These are phyloP conservation scores for Drosophila navojoa DNA, from an alignment of 1,140 invertebrate species.

Conservation along the genomic window DNA sequence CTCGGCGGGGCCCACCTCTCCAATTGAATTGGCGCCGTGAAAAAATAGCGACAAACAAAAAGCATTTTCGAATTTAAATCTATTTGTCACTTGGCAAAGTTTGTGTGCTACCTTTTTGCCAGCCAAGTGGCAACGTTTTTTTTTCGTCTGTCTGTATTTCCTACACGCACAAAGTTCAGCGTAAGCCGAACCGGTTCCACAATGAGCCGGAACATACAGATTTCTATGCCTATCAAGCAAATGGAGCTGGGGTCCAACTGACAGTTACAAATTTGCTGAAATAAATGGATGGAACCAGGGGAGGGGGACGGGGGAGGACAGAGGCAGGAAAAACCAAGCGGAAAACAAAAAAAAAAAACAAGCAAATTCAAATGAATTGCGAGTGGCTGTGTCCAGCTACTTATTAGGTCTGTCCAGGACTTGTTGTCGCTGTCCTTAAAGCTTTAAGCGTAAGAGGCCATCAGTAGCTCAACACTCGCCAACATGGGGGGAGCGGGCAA, in stretches of 20 bases:
- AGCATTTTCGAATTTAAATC: slow-evolving; percentile 82
- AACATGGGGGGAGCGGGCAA: slow-evolving; percentile 30
- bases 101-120: slow-evolving; percentile 63
- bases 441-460: neutral
- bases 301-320: too few relatives aligned
- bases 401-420: slow-evolving; percentile 5
- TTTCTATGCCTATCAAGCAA: slow-evolving; percentile 31
- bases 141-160: neutral
- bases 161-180: slow-evolving; percentile 29
- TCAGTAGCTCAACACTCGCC: neutral
- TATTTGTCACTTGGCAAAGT: slow-evolving; percentile 81
- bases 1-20: slow-evolving; percentile 1
- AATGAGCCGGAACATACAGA: slow-evolving; percentile 40
- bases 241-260: slow-evolving; percentile 51
- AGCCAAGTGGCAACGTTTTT: slow-evolving; percentile 17
- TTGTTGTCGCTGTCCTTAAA: neutral
- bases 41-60: slow-evolving; percentile 55
- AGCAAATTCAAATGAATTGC: slow-evolving; percentile 58
- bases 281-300: slow-evolving; percentile 35
- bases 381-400: neutral
- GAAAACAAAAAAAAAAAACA: slow-evolving; percentile 16
- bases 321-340: slow-evolving; percentile 23
- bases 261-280: slow-evolving; percentile 80
- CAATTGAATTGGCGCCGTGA: slow-evolving; percentile 21
- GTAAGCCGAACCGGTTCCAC: slow-evolving; percentile 29